Base-by-base conservation (phyloP, 2,888 invertebrate genomes). In the Ennomos quercinarius region DNA sequence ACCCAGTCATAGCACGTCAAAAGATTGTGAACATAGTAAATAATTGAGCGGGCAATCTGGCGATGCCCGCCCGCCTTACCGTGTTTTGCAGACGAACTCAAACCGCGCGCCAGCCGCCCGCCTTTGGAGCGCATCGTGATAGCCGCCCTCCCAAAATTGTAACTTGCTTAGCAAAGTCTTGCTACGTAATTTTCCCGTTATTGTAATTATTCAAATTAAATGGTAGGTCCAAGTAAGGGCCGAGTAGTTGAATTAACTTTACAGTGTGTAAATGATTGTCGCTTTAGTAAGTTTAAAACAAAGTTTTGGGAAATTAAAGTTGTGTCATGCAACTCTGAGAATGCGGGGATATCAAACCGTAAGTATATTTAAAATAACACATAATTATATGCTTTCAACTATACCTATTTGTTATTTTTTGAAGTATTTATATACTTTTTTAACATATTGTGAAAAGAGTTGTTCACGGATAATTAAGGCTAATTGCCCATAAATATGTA, bases 91-190 rank as follows among this genome's bases (percentile, higher is more conserved):
- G 74, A 73, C 53, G 63, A 50, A 42, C 48, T 61, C 63, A 60
- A 61, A 66, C 60, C 65, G 72, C 75, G 75, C 48, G 68, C 57
- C 64, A 69, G 60, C 63, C 74, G 75, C 73, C 63, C 76, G 76
- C 66, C 72, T 73, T 66, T 9, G 37, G 34, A 46, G 52, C 40
- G 55, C 55, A 39, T 38, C 62, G 53, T 57, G 38, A 40, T 37
- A 45, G 45, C 50, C 45, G 45, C 45, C 27, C 27, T 2, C 27
- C 42, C 51, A 10, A 37, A 35, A 6, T 45, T 45, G 2, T 12
- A 13, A 47, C 38, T 52, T 42, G 46, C 27, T 36, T 13, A 38
- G 43, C 37, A 34, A 8, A 8, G 8, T 36, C 9, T 34, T 10
- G 10, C 27, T 13, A 47, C 39, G 37, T 47, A 12, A 38, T 39